phyloP scores from a whole-genome alignment of 2,113 vertebrate genomes.

The Sylvicapra grimmia region DNA sequence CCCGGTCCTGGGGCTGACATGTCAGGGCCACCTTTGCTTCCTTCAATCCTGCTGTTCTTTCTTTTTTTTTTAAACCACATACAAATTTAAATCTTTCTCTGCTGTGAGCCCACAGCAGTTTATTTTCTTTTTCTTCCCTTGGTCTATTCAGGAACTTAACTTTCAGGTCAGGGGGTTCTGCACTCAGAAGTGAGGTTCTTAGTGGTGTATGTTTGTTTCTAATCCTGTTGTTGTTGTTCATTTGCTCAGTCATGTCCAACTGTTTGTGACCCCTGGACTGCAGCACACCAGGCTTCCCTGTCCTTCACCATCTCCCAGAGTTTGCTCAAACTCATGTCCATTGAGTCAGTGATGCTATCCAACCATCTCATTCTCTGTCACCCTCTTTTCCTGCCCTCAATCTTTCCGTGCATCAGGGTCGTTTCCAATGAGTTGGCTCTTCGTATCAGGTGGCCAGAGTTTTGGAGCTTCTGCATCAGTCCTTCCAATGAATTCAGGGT shows the following conservation, averaged over 20 bases:
- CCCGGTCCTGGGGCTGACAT: neutral
- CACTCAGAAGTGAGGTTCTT: neutral
- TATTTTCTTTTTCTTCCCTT: neutral
- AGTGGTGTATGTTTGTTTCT: neutral
- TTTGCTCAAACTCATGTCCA: neutral
- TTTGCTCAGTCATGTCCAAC: neutral
- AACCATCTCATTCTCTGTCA: neutral
- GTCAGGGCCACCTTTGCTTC: neutral
- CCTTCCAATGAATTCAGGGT: neutral
- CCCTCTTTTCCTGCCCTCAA: neutral
- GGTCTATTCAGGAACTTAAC: neutral
- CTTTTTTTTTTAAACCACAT: neutral
- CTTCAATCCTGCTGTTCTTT: neutral
- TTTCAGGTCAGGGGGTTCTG: neutral
- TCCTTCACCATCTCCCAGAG: neutral
- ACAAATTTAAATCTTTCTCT: neutral
- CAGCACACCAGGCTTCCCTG: neutral
- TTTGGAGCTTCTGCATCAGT: neutral
- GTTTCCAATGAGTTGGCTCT: neutral
- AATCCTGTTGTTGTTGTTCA: neutral
- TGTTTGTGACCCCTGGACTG: neutral
- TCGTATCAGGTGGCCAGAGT: neutral
- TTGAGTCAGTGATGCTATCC: neutral
- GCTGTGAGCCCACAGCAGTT: neutral
- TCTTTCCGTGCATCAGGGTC: neutral